Percentiles rank a stretch among this genome's conserved stretches.
phyloP scores from a whole-genome alignment of 2,113 vertebrate genomes.

The Tupaia tana region DNA sequence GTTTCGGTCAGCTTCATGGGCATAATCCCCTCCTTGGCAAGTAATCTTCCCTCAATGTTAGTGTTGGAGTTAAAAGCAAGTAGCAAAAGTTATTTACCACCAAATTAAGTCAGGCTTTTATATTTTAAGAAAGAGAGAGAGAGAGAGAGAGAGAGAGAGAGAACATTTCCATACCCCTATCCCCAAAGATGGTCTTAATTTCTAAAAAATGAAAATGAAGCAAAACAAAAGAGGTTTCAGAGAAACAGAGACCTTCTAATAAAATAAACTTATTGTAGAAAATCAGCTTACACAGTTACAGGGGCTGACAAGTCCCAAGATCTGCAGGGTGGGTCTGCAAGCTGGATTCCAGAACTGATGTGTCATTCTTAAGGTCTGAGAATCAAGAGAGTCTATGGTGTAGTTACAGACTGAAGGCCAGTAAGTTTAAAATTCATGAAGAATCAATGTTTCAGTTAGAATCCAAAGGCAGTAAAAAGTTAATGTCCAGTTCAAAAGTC shows the following conservation, averaged over 20 bases:
- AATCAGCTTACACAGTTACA: neutral
- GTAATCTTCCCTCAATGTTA: rapidly evolving
- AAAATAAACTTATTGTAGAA: neutral
- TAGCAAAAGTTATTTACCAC: neutral
- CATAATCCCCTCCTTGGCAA: rapidly evolving
- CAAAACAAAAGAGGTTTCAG: neutral
- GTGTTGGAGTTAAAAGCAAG: neutral
- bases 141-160: neutral
- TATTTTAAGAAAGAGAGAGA: neutral
- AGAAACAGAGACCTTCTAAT: neutral
- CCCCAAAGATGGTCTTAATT: neutral
- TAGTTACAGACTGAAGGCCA: neutral
- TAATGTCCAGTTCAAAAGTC: neutral
- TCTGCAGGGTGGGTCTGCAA: neutral
- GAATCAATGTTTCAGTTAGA: neutral
- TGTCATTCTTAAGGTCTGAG: too few relatives aligned
- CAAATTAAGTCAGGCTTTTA: neutral
- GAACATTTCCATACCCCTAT: neutral
- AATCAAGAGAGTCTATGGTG: neutral
- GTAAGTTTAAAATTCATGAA: neutral
- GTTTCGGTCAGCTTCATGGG: neutral
- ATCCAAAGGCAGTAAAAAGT: neutral
- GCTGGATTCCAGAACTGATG: neutral
- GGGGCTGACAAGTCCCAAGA: neutral
- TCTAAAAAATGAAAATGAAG: too few relatives aligned